Evolutionary conservation across 2,888 invertebrate species (phyloP).

Genomic region (Lithophane leautieri): DNA sequence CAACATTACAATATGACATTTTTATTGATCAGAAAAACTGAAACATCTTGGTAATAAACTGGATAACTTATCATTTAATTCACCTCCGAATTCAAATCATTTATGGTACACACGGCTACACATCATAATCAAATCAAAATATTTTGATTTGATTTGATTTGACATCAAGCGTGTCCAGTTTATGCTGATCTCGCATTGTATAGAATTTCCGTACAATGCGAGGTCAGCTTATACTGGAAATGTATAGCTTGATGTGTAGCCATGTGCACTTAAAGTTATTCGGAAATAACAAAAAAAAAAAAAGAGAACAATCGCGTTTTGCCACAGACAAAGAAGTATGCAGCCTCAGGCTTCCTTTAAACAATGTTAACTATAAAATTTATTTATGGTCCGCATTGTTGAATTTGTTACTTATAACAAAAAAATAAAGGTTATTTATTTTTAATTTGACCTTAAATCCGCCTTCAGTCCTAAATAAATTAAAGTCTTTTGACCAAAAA

Average conservation of each 20-base stretch:
- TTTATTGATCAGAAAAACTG: background rate
- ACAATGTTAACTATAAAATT: constrained; percentile 18
- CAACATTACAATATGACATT: background rate
- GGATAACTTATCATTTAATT: background rate
- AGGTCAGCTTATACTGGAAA: no score
- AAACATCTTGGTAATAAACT: constrained; percentile 1
- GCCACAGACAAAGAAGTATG: constrained; percentile 1
- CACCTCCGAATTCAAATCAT: background rate
- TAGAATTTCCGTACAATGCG: no score
- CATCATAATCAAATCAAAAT: no score
- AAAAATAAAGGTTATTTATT: background rate
- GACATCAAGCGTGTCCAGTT: no score
- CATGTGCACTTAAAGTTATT: no score
- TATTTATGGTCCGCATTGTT: constrained; percentile 5
- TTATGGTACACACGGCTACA: no score
- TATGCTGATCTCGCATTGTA: no score
- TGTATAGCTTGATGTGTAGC: no score
- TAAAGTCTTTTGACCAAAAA: constrained; percentile 5
- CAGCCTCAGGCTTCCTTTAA: constrained; percentile 4
- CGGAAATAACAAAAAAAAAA: background rate
- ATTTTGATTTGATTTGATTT: no score
- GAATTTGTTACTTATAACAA: background rate
- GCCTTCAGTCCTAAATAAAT: background rate
- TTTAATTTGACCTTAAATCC: background rate
- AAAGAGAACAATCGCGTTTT: constrained; percentile 17